Percentiles rank a stretch among this genome's conserved stretches.
Evolutionary conservation across 2,888 invertebrate species (phyloP).

Genomic region (Ditula angustiorana): DNA sequence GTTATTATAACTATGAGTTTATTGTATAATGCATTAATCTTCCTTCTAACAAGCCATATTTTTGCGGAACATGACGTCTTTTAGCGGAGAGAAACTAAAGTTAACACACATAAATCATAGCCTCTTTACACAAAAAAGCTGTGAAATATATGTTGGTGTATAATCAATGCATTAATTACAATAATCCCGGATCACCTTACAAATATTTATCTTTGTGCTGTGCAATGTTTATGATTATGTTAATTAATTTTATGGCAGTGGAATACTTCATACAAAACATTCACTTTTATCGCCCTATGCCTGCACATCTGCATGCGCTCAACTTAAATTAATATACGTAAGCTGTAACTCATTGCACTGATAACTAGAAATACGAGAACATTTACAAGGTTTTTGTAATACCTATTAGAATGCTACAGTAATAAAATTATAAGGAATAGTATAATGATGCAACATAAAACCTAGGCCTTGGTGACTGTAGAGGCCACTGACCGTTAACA

Average conservation of each 20-base stretch:
- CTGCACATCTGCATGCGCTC: slow-evolving; percentile 6
- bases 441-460: neutral
- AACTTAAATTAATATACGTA: slow-evolving; percentile 18
- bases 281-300: neutral
- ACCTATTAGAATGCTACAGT: neutral
- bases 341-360: neutral
- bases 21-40: no score
- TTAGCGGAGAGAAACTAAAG: no score
- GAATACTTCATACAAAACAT: slow-evolving; percentile 4
- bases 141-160: no score
- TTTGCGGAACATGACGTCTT: no score
- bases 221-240: neutral
- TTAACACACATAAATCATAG: no score
- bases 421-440: slow-evolving; percentile 1
- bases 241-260: neutral
- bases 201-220: no score
- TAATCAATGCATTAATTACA: no score
- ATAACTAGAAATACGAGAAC: slow-evolving; percentile 11
- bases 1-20: no score
- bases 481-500: neutral
- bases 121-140: no score
- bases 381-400: slow-evolving; percentile 6
- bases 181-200: no score
- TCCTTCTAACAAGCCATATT: no score
- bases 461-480: neutral